These are phyloP conservation scores for Glossophaga mutica DNA, from an alignment of 2,797 vertebrate genomes.

Conservation along the genomic window DNA sequence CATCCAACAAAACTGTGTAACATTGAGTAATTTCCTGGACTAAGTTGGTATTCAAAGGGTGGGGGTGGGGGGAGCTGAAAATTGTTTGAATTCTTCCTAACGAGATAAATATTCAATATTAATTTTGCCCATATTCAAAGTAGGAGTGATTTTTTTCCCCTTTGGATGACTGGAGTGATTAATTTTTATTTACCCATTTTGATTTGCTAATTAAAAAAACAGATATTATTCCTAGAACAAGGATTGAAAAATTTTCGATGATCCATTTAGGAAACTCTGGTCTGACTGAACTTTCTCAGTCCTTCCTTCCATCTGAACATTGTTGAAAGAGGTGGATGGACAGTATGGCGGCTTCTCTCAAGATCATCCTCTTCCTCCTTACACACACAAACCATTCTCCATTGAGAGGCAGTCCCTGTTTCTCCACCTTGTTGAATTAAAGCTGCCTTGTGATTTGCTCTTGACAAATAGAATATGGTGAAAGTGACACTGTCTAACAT, in stretches of 20 bases:
- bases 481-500: background rate
- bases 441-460: background rate
- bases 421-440: background rate
- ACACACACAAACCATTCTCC: background rate
- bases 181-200: conserved; percentile 7
- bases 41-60: background rate
- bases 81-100: background rate
- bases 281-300: background rate
- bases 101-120: background rate
- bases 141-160: background rate
- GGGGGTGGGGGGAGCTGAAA: background rate
- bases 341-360: background rate
- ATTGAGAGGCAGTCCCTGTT: background rate
- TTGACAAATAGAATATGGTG: background rate
- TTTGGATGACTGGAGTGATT: background rate
- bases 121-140: background rate
- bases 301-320: background rate
- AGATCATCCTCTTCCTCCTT: background rate
- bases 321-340: background rate
- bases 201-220: background rate
- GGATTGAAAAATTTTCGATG: background rate
- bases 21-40: background rate
- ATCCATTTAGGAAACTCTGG: background rate
- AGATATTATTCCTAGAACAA: conserved; percentile 4
- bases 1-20: background rate